Evolutionary conservation across 2,888 invertebrate species (phyloP).

Genomic region (Noctua janthe): DNA sequence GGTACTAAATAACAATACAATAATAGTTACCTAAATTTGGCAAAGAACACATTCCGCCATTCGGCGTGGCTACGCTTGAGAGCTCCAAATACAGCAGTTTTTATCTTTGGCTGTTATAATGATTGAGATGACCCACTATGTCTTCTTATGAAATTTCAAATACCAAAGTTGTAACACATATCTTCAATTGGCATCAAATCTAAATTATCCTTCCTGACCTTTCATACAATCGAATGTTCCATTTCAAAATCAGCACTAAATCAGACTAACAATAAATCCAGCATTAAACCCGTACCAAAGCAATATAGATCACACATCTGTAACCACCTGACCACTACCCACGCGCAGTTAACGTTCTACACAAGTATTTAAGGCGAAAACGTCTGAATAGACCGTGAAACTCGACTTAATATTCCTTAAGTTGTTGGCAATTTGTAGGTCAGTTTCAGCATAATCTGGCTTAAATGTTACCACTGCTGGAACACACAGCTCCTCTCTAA

Average conservation of each 20-base stretch:
- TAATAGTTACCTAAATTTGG: no score
- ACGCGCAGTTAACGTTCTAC: constrained; percentile 58
- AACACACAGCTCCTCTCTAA: no score
- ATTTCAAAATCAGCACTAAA: constrained; percentile 30
- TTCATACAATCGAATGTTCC: constrained; percentile 6
- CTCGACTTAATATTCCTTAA: no score
- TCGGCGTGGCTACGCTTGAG: no score
- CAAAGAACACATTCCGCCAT: no score
- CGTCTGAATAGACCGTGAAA: neutral
- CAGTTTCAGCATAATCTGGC: neutral
- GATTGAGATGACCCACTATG: no score
- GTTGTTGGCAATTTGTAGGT: neutral
- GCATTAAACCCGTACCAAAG: constrained; percentile 45
- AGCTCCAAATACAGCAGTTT: no score
- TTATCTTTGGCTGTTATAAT: no score
- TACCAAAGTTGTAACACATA: neutral
- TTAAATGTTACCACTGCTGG: neutral
- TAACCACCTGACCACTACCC: constrained; percentile 63
- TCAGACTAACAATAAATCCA: constrained; percentile 35
- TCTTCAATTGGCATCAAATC: neutral
- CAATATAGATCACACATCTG: constrained; percentile 64
- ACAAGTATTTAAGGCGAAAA: constrained; percentile 36
- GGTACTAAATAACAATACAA: no score
- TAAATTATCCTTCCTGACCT: constrained; percentile 16
- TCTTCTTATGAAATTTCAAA: neutral